phyloP scores from a whole-genome alignment of 2,797 vertebrate species.

The Chelon labrosus region DNA sequence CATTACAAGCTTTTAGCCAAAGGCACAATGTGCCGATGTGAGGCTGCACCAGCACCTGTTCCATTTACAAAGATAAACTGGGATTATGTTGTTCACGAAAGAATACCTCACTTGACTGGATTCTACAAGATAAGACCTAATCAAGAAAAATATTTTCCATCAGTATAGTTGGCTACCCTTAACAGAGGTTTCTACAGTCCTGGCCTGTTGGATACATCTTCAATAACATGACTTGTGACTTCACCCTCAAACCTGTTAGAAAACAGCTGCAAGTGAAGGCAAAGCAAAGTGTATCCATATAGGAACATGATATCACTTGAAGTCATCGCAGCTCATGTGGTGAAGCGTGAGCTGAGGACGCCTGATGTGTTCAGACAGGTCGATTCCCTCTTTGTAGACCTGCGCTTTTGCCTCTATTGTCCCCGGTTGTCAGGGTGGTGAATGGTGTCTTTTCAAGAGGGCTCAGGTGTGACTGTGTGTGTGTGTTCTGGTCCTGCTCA shows the following conservation, averaged over 20 bases:
- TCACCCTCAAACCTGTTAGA: constrained; percentile 60
- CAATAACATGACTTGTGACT: constrained; percentile 39
- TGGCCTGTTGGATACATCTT: constrained; percentile 17
- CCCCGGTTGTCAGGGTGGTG: constrained; percentile 70
- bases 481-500: constrained; percentile 52
- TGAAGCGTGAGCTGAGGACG: constrained; percentile 58
- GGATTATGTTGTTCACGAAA: constrained; percentile 45
- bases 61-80: constrained; percentile 51
- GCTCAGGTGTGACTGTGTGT: constrained; percentile 79
- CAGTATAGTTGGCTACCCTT: neutral
- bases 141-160: constrained; percentile 21
- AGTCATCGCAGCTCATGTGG: constrained; percentile 55
- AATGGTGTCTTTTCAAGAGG: constrained; percentile 75
- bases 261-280: constrained; percentile 69
- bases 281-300: constrained; percentile 54
- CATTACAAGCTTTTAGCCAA: constrained; percentile 9
- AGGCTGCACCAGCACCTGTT: constrained; percentile 49
- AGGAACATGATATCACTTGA: constrained; percentile 73
- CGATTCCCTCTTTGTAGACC: constrained; percentile 53
- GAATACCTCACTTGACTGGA: constrained; percentile 1
- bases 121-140: constrained; percentile 18
- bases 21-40: constrained; percentile 21
- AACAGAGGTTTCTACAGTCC: neutral
- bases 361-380: constrained; percentile 79
- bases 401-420: constrained; percentile 66